Evolutionary conservation across 2,797 vertebrate species (phyloP).

Genomic region (Gallirallus australis): DNA sequence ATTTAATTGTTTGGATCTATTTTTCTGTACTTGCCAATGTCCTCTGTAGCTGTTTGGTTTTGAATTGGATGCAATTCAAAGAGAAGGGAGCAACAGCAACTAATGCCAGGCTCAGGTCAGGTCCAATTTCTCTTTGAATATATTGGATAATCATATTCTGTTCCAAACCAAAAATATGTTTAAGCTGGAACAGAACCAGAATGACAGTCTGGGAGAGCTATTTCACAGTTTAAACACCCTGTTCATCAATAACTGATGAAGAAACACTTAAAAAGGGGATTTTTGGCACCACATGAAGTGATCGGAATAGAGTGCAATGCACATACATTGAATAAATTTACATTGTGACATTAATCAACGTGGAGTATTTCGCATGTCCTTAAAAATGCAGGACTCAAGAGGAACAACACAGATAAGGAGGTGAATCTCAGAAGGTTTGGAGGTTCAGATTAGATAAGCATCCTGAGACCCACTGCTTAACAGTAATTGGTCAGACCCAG

Average conservation of each 20-base stretch:
- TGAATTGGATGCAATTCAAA: slow-evolving; percentile 65
- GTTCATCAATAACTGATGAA: slow-evolving; percentile 24
- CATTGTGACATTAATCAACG: neutral
- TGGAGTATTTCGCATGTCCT: neutral
- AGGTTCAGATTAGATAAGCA: neutral
- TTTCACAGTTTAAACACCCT: neutral
- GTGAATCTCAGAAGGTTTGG: neutral
- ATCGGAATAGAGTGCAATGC: neutral
- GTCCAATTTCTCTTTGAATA: slow-evolving; percentile 59
- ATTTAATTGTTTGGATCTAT: neutral
- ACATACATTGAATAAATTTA: neutral
- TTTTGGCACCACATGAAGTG: neutral
- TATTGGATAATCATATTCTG: slow-evolving; percentile 43
- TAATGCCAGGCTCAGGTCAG: slow-evolving; percentile 61
- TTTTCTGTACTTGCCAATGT: neutral
- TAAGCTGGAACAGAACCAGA: slow-evolving; percentile 67
- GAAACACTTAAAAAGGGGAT: neutral
- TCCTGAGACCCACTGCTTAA: neutral
- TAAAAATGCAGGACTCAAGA: neutral
- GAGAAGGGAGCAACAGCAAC: slow-evolving; percentile 47
- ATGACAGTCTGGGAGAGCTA: neutral
- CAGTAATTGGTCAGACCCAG: neutral
- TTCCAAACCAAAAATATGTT: slow-evolving; percentile 59
- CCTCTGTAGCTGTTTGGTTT: slow-evolving; percentile 28
- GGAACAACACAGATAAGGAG: neutral